A percentile compares a stretch with the other conserved stretches of the same genome.
Evolutionary conservation across 1,140 invertebrate genomes (phyloP).

Genomic region (Cotesia glomerata): DNA sequence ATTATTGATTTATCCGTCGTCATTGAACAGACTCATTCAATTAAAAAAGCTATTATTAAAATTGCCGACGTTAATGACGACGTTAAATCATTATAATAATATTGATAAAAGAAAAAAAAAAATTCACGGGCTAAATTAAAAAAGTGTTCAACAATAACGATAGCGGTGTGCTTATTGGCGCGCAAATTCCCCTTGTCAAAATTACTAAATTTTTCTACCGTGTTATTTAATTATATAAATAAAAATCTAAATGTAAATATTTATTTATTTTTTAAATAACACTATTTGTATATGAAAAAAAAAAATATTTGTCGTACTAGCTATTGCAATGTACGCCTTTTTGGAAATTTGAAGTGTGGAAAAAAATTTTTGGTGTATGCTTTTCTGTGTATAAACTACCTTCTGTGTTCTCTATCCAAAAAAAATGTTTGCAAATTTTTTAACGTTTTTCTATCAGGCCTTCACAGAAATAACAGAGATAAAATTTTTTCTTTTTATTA

Average conservation of each 20-base stretch:
- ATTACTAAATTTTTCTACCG: constrained; percentile 30
- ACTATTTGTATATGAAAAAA: constrained; percentile 5
- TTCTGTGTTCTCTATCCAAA: constrained; percentile 40
- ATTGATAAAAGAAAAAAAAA: background rate
- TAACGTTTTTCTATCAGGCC: background rate
- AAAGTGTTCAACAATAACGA: background rate
- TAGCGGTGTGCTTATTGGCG: constrained; percentile 51
- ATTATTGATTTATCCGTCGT: background rate
- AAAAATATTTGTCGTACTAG: constrained; percentile 58
- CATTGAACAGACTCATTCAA: too few species aligned
- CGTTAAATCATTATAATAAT: background rate
- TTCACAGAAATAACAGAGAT: background rate
- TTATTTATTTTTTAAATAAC: constrained; percentile 38
- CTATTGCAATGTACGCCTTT: constrained; percentile 56
- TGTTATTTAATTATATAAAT: constrained; percentile 22
- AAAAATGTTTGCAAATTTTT: constrained; percentile 11
- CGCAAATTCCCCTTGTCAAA: constrained; percentile 45
- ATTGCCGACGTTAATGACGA: background rate
- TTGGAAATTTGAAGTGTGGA: constrained; percentile 9
- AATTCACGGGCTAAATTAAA: background rate
- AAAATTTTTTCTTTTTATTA: constrained; percentile 27
- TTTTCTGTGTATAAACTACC: constrained; percentile 51
- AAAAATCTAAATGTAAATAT: constrained; percentile 45
- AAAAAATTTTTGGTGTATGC: constrained; percentile 42
- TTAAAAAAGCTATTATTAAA: too few species aligned